phyloP scores from a whole-genome alignment of 2,888 invertebrate species.

The Epinotia demarniana region DNA sequence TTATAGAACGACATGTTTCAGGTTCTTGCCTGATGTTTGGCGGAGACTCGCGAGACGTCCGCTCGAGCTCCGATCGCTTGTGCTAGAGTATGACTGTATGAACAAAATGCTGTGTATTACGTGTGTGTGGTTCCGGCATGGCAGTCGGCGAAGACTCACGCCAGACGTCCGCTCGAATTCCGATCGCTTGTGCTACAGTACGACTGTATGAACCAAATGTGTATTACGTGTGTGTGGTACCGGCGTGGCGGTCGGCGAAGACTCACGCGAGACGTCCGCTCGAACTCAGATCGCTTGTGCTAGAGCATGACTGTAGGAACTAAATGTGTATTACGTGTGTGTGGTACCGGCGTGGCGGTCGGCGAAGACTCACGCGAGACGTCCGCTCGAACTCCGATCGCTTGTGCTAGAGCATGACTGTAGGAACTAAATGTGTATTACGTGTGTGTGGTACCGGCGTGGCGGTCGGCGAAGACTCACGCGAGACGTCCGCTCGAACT shows the following conservation, averaged over 20 bases:
- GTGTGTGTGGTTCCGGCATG: constrained; percentile 50
- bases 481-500: constrained; percentile 86
- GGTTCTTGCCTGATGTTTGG: too few relatives aligned
- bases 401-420: too few relatives aligned
- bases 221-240: constrained; percentile 40
- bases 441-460: constrained; percentile 49
- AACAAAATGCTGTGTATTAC: constrained; percentile 3
- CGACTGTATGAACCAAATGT: constrained; percentile 46
- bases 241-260: constrained; percentile 56
- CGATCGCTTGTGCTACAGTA: constrained; percentile 85
- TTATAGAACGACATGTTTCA: neutral
- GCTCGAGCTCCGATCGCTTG: too few relatives aligned
- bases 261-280: too few relatives aligned
- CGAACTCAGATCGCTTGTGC: too few relatives aligned
- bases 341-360: too few relatives aligned
- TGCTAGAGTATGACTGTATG: too few relatives aligned
- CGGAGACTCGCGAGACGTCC: too few relatives aligned
- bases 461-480: constrained; percentile 62
- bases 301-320: too few relatives aligned
- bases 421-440: neutral
- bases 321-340: too few relatives aligned
- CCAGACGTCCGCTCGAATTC: constrained; percentile 86
- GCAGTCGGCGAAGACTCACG: constrained; percentile 64
- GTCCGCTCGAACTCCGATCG: too few relatives aligned
- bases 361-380: too few relatives aligned